Percentiles rank a stretch among this genome's conserved stretches.
Evolutionary conservation across 2,888 invertebrate genomes (phyloP).

Genomic region (Epicampocera succincta): DNA sequence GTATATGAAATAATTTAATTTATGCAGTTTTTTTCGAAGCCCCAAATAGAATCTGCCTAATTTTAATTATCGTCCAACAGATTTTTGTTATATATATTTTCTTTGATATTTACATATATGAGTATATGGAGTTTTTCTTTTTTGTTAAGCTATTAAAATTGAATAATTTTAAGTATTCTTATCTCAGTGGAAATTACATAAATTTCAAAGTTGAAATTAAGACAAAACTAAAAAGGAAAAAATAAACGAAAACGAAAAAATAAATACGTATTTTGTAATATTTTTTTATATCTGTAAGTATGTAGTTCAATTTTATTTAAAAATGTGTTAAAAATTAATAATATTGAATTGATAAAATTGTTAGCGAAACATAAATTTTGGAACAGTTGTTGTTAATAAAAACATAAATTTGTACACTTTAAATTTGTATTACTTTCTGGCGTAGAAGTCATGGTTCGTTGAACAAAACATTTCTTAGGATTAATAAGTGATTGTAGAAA

Average conservation of each 20-base stretch:
- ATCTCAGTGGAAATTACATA: slow-evolving; percentile 32
- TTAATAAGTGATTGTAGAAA: slow-evolving; percentile 24
- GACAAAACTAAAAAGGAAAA: slow-evolving; percentile 38
- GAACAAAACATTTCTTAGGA: slow-evolving; percentile 38
- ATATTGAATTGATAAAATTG: slow-evolving; percentile 13
- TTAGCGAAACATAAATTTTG: slow-evolving; percentile 64
- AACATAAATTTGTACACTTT: slow-evolving; percentile 69
- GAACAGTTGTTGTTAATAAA: slow-evolving; percentile 39
- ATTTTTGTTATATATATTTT: too few relatives aligned
- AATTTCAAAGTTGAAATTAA: slow-evolving; percentile 33
- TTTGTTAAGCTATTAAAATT: too few relatives aligned
- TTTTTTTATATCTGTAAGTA: too few relatives aligned
- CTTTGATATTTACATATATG: too few relatives aligned
- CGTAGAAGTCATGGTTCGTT: slow-evolving; percentile 18
- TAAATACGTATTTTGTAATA: slow-evolving; percentile 36
- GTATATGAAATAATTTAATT: too few relatives aligned
- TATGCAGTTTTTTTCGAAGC: too few relatives aligned
- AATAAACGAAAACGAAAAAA: slow-evolving; percentile 49
- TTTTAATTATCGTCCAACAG: too few relatives aligned
- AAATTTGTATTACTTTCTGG: slow-evolving; percentile 47
- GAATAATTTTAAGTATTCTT: not conserved
- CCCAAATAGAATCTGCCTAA: too few relatives aligned
- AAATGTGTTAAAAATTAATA: slow-evolving; percentile 28
- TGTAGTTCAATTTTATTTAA: slow-evolving; percentile 29
- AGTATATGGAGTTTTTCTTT: too few relatives aligned